Conservation (phyloP, 2,888 invertebrate species). For the Drosophila glabriapex region DNA sequence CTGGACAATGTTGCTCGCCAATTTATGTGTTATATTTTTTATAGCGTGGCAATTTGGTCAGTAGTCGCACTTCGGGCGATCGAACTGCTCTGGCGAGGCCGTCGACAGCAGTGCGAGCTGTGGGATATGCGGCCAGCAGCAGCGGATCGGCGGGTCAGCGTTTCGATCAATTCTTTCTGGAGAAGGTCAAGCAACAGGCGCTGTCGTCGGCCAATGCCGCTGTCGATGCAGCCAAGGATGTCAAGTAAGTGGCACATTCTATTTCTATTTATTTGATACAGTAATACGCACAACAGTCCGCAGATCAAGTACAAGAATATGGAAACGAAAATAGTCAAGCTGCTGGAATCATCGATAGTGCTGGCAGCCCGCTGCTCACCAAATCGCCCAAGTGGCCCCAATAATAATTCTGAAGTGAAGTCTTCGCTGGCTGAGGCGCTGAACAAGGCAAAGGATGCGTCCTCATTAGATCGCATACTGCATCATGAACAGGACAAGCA, state of each 20-base stretch:
- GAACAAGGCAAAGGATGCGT: constrained; percentile 98
- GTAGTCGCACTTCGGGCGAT: constrained; percentile 81
- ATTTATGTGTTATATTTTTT: not conserved
- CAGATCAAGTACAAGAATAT: constrained; percentile 96
- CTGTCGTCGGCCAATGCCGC: constrained; percentile 77
- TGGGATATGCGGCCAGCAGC: constrained; percentile 94
- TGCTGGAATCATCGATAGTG: constrained; percentile 96
- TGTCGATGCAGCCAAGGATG: constrained; percentile 89
- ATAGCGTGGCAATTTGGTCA: constrained; percentile 83
- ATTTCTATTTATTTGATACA: not conserved
- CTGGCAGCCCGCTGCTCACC: constrained; percentile 54
- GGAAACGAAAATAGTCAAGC: constrained; percentile 94
- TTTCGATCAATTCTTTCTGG: constrained; percentile 91
- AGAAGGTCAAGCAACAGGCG: constrained; percentile 83
- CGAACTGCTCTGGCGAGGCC: constrained; percentile 88
- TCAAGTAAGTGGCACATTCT: constrained; percentile 66
- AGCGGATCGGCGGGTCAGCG: constrained; percentile 85
- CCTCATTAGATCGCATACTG: constrained; percentile 95
- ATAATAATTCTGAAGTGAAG: constrained; percentile 61
- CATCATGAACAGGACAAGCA: constrained; percentile 96
- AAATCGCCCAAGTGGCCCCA: constrained; percentile 21
- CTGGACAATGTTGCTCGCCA: not conserved
- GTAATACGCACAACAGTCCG: constrained; percentile 85
- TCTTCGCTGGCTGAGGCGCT: constrained; percentile 86
- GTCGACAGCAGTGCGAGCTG: constrained; percentile 98